phyloP scores from a whole-genome alignment of 2,888 invertebrate species.

The Lasioglossum oenotherae region DNA sequence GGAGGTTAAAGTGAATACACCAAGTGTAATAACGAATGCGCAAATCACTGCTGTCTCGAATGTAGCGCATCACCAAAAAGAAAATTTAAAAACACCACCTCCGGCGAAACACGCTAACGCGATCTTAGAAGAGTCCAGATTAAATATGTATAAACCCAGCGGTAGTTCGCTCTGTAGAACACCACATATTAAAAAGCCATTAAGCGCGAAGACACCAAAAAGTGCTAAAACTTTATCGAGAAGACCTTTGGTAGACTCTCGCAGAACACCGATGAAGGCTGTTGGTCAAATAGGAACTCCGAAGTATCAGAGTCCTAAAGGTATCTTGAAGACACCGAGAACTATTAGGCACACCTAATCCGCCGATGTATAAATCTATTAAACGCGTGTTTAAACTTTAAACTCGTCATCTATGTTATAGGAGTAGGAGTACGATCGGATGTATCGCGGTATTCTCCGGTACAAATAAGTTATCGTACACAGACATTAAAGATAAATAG shows the following conservation, averaged over 20 bases:
- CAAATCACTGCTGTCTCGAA: constrained; percentile 3
- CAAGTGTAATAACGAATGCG: constrained; percentile 11
- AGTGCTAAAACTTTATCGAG: constrained; percentile 84
- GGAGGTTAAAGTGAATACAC: constrained; percentile 10
- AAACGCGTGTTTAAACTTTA: constrained; percentile 22
- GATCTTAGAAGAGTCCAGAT: constrained; percentile 60
- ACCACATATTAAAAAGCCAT: constrained; percentile 87
- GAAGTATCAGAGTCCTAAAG: constrained; percentile 80
- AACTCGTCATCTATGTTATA: neutral
- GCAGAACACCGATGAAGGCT: constrained; percentile 87
- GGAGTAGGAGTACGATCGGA: neutral
- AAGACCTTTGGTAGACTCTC: constrained; percentile 84
- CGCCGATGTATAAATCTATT: constrained; percentile 11
- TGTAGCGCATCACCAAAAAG: constrained; percentile 45
- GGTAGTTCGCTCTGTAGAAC: constrained; percentile 80
- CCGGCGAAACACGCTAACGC: constrained; percentile 44
- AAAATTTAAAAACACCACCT: constrained; percentile 53
- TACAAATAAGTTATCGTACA: constrained; percentile 19
- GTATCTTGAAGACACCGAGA: constrained; percentile 74
- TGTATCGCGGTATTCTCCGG: constrained; percentile 26
- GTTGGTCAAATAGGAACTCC: constrained; percentile 77
- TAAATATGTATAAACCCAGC: constrained; percentile 71
- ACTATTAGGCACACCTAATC: constrained; percentile 71
- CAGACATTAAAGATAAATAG: neutral
- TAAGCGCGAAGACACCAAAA: constrained; percentile 86